Percentiles rank a stretch among this genome's conserved stretches.
These are phyloP conservation scores for Agapostemon virescens DNA, from an alignment of 2,888 invertebrate species.

Conservation along the genomic window DNA sequence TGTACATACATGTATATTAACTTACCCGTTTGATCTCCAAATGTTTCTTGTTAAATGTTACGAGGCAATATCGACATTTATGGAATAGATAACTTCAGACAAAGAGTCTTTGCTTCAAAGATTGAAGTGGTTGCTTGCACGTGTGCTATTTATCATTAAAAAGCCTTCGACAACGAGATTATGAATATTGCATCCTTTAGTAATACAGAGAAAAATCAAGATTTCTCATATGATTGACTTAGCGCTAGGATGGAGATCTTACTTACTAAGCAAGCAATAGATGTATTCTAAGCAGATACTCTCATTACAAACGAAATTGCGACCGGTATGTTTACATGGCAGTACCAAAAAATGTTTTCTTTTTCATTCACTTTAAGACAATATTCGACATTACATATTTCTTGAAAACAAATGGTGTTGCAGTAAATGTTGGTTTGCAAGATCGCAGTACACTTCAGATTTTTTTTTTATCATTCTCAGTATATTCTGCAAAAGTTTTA, in stretches of 20 bases:
- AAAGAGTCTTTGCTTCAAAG: slow-evolving; percentile 52
- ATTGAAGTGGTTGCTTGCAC: slow-evolving; percentile 52
- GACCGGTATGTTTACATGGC: slow-evolving; percentile 59
- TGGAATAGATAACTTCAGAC: slow-evolving; percentile 65
- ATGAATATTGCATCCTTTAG: slow-evolving; percentile 58
- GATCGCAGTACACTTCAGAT: slow-evolving; percentile 34
- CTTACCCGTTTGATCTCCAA: slow-evolving; percentile 39
- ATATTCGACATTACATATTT: slow-evolving; percentile 30
- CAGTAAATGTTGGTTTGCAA: slow-evolving; percentile 41
- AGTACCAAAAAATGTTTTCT: slow-evolving; percentile 40
- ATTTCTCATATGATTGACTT: slow-evolving; percentile 60
- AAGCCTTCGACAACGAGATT: slow-evolving; percentile 68
- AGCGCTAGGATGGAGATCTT: slow-evolving; percentile 57
- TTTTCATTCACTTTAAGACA: slow-evolving; percentile 52
- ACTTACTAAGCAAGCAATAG: slow-evolving; percentile 57
- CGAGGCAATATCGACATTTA: slow-evolving; percentile 45
- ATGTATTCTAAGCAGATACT: slow-evolving; percentile 62
- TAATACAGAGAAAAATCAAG: slow-evolving; percentile 54
- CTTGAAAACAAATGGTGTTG: slow-evolving; percentile 38
- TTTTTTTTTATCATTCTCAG: slow-evolving; percentile 16
- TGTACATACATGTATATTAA: slow-evolving; percentile 57
- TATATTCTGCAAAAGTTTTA: slow-evolving; percentile 32
- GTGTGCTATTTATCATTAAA: slow-evolving; percentile 59
- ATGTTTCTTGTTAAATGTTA: slow-evolving; percentile 44
- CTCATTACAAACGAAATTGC: slow-evolving; percentile 57